Conservation (phyloP, 2,797 vertebrate species). For the Anisognathus igniventris region DNA sequence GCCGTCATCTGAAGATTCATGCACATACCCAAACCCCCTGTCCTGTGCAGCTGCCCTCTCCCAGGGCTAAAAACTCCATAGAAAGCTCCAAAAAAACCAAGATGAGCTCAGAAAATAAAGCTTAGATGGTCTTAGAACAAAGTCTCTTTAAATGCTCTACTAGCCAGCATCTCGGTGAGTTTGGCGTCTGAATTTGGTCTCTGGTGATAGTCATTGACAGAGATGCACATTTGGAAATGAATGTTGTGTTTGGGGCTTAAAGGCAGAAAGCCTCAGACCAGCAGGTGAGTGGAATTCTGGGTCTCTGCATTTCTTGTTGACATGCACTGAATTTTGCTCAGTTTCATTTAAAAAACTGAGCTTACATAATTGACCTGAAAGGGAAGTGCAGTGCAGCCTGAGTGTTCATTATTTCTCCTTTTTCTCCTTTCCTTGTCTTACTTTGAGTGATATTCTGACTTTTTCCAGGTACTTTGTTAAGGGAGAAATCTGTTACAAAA, state of each 20-base stretch:
- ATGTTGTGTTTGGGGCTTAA: background rate
- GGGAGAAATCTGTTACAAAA: background rate
- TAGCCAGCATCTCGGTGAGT: rapidly evolving
- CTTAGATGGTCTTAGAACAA: background rate
- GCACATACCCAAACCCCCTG: rapidly evolving
- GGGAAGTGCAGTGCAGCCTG: background rate
- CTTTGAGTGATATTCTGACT: background rate
- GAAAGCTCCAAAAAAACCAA: background rate
- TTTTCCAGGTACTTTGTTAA: background rate
- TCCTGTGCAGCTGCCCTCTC: background rate
- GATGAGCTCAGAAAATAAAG: background rate
- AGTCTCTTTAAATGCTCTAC: background rate
- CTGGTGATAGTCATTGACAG: background rate
- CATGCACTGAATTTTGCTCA: background rate
- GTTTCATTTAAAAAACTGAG: background rate
- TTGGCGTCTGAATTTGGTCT: background rate
- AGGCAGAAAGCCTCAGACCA: background rate
- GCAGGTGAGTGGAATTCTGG: background rate
- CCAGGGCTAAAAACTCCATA: rapidly evolving
- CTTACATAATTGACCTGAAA: background rate
- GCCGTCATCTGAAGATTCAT: background rate
- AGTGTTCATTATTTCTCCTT: background rate
- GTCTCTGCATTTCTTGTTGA: background rate
- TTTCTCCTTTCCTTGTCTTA: background rate
- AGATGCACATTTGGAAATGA: background rate